Percentiles rank a stretch among this genome's conserved stretches.
These are phyloP conservation scores for Octodon degus DNA, from an alignment of 2,113 vertebrate species.

Conservation along the genomic window DNA sequence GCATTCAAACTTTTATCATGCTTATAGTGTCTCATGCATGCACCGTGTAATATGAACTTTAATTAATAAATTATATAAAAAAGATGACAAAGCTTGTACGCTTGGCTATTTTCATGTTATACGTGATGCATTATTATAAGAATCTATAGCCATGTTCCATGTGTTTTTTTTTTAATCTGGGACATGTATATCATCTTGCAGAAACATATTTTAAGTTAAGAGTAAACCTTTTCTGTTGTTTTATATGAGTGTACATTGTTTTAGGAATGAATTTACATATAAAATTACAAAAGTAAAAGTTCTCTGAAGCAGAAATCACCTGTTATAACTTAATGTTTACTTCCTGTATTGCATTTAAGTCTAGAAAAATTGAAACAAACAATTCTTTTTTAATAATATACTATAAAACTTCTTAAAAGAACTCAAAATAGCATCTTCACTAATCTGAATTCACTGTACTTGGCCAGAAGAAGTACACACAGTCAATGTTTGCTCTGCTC, in stretches of 20 bases:
- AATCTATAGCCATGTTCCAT: not conserved
- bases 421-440: slow-evolving; percentile 44
- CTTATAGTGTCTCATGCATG: not conserved
- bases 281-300: slow-evolving; percentile 70
- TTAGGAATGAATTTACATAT: slow-evolving; percentile 69
- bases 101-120: not conserved
- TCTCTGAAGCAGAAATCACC: slow-evolving; percentile 50
- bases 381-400: slow-evolving; percentile 60
- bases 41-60: slow-evolving; percentile 40
- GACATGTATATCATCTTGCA: not conserved
- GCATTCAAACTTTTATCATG: not conserved
- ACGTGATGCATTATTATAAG: not conserved
- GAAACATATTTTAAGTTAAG: slow-evolving; percentile 58
- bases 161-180: slow-evolving; percentile 32
- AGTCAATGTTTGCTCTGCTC: not conserved
- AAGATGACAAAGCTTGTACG: not conserved
- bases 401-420: slow-evolving; percentile 63
- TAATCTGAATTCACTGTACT: slow-evolving; percentile 64
- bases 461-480: not conserved
- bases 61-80: slow-evolving; percentile 56
- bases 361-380: slow-evolving; percentile 60
- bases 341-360: slow-evolving; percentile 64
- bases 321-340: slow-evolving; percentile 69
- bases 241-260: slow-evolving; percentile 47
- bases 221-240: slow-evolving; percentile 42